Conservation (phyloP, 1,140 invertebrate species). For the Drosophila arizonae region DNA sequence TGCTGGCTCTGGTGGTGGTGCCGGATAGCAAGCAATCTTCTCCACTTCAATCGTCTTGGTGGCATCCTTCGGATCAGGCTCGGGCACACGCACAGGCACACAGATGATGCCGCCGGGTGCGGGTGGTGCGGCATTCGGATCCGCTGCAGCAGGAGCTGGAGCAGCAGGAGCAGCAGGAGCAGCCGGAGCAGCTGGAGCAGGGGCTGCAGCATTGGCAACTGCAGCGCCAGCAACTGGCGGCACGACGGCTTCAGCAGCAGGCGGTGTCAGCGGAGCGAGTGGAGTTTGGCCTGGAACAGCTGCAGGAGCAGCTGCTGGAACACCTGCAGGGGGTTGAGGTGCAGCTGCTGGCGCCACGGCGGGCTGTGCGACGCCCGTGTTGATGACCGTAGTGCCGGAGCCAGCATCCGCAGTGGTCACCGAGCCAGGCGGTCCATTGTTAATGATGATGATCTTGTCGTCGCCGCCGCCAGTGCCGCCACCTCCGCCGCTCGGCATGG, state of each 20-base stretch:
- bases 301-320: slow-evolving; percentile 69
- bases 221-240: background rate
- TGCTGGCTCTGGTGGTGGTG: slow-evolving; percentile 62
- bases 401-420: slow-evolving; percentile 69
- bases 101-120: slow-evolving; percentile 67
- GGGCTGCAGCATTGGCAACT: background rate
- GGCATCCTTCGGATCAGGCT: slow-evolving; percentile 72
- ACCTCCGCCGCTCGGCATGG: slow-evolving; percentile 43
- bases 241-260: background rate
- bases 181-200: slow-evolving; percentile 62
- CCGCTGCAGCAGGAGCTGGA: slow-evolving; percentile 78
- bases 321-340: slow-evolving; percentile 66
- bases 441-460: slow-evolving; percentile 79
- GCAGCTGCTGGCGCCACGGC: slow-evolving; percentile 76
- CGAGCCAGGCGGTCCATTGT: slow-evolving; percentile 75
- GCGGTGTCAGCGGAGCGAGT: slow-evolving; percentile 40
- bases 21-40: slow-evolving; percentile 78
- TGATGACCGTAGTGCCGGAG: slow-evolving; percentile 72
- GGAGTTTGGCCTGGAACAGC: slow-evolving; percentile 61
- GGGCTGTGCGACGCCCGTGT: slow-evolving; percentile 51
- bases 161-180: slow-evolving; percentile 43
- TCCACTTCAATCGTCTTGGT: slow-evolving; percentile 78
- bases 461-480: slow-evolving; percentile 44
- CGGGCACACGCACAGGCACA: slow-evolving; percentile 67
- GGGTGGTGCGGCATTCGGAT: slow-evolving; percentile 54